Evolutionary conservation across 2,113 vertebrate species (phyloP).

Genomic region (Tyto alba): DNA sequence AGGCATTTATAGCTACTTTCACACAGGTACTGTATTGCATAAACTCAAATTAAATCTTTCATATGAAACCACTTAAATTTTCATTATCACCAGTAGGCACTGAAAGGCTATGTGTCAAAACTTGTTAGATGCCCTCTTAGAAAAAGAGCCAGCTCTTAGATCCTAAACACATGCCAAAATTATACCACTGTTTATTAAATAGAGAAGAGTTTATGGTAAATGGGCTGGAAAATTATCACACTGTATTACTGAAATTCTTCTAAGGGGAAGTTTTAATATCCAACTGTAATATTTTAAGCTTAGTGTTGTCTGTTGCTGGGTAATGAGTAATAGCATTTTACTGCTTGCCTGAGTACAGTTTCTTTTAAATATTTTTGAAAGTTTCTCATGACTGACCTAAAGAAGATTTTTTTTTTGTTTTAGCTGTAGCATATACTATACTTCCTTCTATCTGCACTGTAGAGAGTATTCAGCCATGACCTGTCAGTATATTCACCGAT

Average conservation of each 20-base stretch:
- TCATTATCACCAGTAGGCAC: not conserved
- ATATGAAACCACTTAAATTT: not conserved
- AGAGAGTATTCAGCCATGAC: not conserved
- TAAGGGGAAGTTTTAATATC: not conserved
- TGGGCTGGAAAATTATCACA: not conserved
- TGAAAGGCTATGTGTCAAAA: not conserved
- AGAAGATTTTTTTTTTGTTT: not conserved
- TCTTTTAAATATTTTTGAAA: not conserved
- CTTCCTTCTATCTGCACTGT: not conserved
- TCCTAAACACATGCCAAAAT: not conserved
- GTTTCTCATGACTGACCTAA: not conserved
- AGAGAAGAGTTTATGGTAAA: not conserved
- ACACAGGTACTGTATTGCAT: not conserved
- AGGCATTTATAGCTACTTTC: not conserved
- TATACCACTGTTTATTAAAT: not conserved
- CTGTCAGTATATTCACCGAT: not conserved
- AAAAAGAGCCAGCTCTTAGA: not conserved
- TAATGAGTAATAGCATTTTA: not conserved
- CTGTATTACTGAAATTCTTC: not conserved
- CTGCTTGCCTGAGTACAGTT: not conserved
- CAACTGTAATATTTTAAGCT: not conserved
- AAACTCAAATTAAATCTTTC: not conserved
- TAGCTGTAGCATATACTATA: not conserved
- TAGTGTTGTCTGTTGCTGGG: not conserved
- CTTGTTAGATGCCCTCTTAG: not conserved